These are phyloP conservation scores for silkworm (Bombyx mori) DNA, from an alignment of 1,140 invertebrate species.

Conservation along the genomic window ASM3026992v2 NC_085121.1:1744501-1745000, in stretches of 20 bases:
- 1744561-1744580: slow-evolving; percentile 44
- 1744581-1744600: slow-evolving; percentile 52
- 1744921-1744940: too few species aligned
- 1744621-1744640: slow-evolving; percentile 68
- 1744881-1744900: too few species aligned
- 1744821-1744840: too few species aligned
- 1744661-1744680: slow-evolving; percentile 50
- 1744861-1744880: too few species aligned
- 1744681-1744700: slow-evolving; percentile 64
- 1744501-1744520: slow-evolving; percentile 24
- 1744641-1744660: slow-evolving; percentile 65
- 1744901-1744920: too few species aligned
- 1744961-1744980: too few species aligned
- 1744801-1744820: too few species aligned
- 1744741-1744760: slow-evolving; percentile 61
- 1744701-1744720: slow-evolving; percentile 54
- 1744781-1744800: slow-evolving; percentile 47
- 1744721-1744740: slow-evolving; percentile 21
- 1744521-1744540: slow-evolving; percentile 28
- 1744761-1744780: slow-evolving; percentile 72
- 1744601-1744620: slow-evolving; percentile 64
- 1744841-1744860: too few species aligned
- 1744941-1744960: too few species aligned
- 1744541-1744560: slow-evolving; percentile 43
- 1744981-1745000: too few species aligned